Evolutionary conservation across 2,113 vertebrate species (phyloP), one percentile per base, ranked within the genome.

Genomic region (Dendropsophus ebraccatus): DNA sequence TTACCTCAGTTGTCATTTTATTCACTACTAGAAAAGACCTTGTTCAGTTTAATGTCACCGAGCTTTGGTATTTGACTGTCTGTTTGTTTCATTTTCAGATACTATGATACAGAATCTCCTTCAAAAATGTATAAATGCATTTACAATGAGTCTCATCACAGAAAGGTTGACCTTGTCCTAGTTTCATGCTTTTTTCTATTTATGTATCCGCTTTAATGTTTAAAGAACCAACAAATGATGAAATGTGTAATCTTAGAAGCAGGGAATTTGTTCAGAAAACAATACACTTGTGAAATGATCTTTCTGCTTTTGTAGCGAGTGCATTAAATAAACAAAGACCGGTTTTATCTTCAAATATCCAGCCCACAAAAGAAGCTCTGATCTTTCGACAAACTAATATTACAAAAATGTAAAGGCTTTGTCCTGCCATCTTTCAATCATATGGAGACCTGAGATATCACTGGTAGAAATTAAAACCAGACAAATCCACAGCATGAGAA

Each of bases 331-430:
- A 75, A 84, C 82, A 74, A 83, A 83, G 82, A 35, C 19, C 35
- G 19, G 65, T 41, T 73, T 83, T 73, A 83, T 83, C 82, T 83
- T 73, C 69, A 83, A 56, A 83, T 74, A 74, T 74, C 30, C 82
- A 62, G 82, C 54, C 54, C 23, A 47, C 52, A 84, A 84, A 35
- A 84, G 69, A 60, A 60, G 82, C 82, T 75, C 69, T 84, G 72
- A 84, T 84, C 82, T 84, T 62, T 84, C 62, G 82, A 84, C 82
- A 83, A 73, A 83, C 82, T 83, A 74, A 83, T 83, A 74, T 58
- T 84, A 75, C 54, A 84, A 73, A 84, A 75, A 60, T 49, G 70
- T 47, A 62, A 25, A 60, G n/a, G 30, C 70, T 84, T 84, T 84
- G 72, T 76, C 54, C 54, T 62, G 30, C 70, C 52, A 73, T 49